These are phyloP conservation scores for Alloscopus bannaensis DNA, from an alignment of 2,888 invertebrate genomes.

Conservation along the genomic window DNA sequence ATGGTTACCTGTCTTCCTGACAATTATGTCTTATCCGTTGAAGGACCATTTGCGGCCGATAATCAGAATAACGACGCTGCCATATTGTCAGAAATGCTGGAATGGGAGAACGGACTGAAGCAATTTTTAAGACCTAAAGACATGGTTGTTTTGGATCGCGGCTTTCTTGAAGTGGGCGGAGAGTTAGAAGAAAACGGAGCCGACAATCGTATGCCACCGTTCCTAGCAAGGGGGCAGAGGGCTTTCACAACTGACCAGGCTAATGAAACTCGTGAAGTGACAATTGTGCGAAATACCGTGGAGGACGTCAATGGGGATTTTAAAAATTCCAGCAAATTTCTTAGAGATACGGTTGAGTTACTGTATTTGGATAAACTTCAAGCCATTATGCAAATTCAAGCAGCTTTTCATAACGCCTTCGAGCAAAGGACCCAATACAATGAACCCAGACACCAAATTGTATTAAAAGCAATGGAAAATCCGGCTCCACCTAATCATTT, in stretches of 20 bases:
- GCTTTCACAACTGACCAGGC: neutral
- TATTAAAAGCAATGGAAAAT: neutral
- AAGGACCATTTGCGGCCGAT: neutral
- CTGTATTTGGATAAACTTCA: neutral
- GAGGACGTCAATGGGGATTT: neutral
- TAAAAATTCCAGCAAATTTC: neutral
- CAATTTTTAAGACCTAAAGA: neutral
- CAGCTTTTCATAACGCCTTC: neutral
- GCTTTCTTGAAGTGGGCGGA: neutral
- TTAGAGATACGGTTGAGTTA: neutral
- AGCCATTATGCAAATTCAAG: neutral
- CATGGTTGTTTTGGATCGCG: neutral
- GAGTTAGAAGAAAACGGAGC: neutral
- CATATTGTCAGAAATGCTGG: no score
- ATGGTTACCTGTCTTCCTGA: neutral
- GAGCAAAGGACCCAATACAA: neutral
- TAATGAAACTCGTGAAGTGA: neutral
- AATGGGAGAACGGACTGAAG: neutral
- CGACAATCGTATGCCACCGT: neutral
- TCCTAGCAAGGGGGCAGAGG: neutral
- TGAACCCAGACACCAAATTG: neutral
- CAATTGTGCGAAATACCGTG: neutral
- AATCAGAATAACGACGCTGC: neutral
- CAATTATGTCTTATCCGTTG: neutral
- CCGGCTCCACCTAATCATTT: neutral